Evolutionary conservation across 2,113 vertebrate genomes (phyloP).

Genomic region (Stercorarius parasiticus): DNA sequence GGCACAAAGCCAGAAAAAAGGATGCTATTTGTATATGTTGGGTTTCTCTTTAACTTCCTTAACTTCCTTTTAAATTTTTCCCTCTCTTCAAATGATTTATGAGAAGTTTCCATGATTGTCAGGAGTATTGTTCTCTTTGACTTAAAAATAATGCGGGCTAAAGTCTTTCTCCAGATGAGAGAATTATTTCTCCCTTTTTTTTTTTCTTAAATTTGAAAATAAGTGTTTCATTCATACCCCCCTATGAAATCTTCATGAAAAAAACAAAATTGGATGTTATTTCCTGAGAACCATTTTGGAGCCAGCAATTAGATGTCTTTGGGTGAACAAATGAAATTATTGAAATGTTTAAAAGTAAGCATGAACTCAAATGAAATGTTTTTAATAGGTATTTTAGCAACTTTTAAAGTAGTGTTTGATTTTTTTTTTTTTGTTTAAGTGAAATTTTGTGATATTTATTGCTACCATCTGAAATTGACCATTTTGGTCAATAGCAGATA

Average conservation of each 20-base stretch:
- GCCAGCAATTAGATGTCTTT: not conserved
- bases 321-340: not conserved
- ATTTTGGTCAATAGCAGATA: not conserved
- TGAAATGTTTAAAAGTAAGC: not conserved
- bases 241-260: not conserved
- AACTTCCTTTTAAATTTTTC: not conserved
- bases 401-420: not conserved
- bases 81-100: not conserved
- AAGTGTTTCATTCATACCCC: not conserved
- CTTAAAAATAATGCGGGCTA: not conserved
- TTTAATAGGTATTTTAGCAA: not conserved
- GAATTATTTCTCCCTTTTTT: not conserved
- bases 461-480: not conserved
- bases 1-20: not conserved
- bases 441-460: not conserved
- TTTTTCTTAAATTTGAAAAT: not conserved
- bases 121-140: not conserved
- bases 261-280: not conserved
- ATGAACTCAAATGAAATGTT: not conserved
- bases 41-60: not conserved
- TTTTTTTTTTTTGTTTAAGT: not conserved
- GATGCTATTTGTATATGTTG: not conserved
- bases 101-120: not conserved
- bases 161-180: not conserved
- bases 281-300: not conserved